phyloP scores from a whole-genome alignment of 2,888 invertebrate genomes.

The Pecten maximus region DNA sequence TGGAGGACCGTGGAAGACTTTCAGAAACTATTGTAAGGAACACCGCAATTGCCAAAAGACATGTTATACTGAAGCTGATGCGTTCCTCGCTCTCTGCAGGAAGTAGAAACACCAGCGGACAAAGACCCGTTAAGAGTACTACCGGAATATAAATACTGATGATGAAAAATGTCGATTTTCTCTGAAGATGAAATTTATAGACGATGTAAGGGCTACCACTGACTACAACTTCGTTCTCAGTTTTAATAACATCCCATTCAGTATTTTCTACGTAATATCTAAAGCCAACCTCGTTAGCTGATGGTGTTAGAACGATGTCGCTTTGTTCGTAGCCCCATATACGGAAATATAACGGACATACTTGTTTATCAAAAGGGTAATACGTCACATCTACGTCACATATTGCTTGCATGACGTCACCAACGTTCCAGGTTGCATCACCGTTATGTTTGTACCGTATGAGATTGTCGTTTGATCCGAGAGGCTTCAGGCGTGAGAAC shows the following conservation, averaged over 20 bases:
- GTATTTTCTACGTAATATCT: constrained; percentile 34
- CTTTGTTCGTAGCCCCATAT: constrained; percentile 24
- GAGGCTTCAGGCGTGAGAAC: neutral
- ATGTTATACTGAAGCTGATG: constrained; percentile 39
- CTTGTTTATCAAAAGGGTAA: constrained; percentile 44
- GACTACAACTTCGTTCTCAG: neutral
- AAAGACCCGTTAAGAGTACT: constrained; percentile 1
- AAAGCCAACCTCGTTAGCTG: neutral
- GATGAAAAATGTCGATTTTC: constrained; percentile 39
- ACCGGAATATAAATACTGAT: constrained; percentile 39
- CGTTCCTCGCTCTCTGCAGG: constrained; percentile 43
- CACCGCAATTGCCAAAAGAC: constrained; percentile 42
- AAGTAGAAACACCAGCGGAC: constrained; percentile 40
- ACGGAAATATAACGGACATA: constrained; percentile 33
- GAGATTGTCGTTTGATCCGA: constrained; percentile 16
- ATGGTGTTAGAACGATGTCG: neutral
- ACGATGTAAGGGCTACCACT: neutral
- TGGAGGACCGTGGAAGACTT: constrained; percentile 34
- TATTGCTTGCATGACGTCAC: constrained; percentile 36
- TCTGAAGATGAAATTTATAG: constrained; percentile 37
- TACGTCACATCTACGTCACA: constrained; percentile 45
- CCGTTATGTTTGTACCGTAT: neutral
- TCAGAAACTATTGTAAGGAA: constrained; percentile 40
- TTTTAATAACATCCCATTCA: constrained; percentile 35
- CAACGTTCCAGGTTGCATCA: neutral